phyloP scores from a whole-genome alignment of 1,140 invertebrate species.

The Drosophila ohnishii region DNA sequence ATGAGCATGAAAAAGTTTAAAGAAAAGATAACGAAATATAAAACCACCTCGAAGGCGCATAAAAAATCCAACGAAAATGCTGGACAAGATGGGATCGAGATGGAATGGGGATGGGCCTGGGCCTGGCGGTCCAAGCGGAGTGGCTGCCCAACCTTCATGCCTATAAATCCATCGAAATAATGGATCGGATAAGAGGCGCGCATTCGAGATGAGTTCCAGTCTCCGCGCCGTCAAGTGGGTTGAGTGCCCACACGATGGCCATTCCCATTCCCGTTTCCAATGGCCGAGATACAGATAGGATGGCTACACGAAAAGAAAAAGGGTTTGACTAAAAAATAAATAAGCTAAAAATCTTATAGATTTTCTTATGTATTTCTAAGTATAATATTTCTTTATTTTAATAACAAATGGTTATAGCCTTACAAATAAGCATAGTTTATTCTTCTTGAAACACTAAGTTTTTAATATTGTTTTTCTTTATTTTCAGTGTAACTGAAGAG shows the following conservation, averaged over 20 bases:
- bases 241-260: conserved; percentile 52
- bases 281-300: conserved; percentile 33
- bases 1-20: conserved; percentile 47
- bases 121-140: conserved; percentile 9
- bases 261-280: conserved; percentile 19
- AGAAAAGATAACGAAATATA: conserved; percentile 51
- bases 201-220: conserved; percentile 62
- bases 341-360: neutral
- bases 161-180: conserved; percentile 76
- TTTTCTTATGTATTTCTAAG: no score
- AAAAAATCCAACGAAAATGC: conserved; percentile 48
- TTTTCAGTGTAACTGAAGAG: neutral
- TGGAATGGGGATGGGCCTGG: conserved; percentile 8
- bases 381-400: neutral
- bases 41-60: conserved; percentile 56
- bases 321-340: neutral
- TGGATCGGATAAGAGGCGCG: conserved; percentile 74
- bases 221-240: conserved; percentile 32
- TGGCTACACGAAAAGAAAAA: neutral
- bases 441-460: neutral
- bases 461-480: neutral
- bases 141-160: conserved; percentile 53
- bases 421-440: neutral
- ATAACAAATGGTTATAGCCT: neutral
- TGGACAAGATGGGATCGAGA: conserved; percentile 22